Conservation (phyloP, 64 coral and sea anemone species). For the Stichodactyla helianthus region DNA sequence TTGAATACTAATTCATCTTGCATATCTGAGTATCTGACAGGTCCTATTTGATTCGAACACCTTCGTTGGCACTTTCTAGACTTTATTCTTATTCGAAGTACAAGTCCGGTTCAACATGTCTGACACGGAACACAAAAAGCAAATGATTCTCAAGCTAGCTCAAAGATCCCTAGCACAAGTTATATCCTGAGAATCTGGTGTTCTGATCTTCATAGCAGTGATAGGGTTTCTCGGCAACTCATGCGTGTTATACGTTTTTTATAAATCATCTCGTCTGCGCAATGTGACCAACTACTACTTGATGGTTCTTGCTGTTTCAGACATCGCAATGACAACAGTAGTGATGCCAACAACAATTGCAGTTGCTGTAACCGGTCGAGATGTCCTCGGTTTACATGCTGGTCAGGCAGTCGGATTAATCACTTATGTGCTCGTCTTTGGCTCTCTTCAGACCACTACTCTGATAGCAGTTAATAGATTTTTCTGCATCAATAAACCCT, state of each 20-base stretch:
- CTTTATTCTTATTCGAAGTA: too few relatives aligned
- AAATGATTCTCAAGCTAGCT: background rate
- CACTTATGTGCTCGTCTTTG: conserved; percentile 15
- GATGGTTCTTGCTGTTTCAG: conserved; percentile 25
- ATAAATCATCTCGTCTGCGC: conserved; percentile 26
- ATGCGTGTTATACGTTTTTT: conserved; percentile 35
- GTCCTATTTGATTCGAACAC: too few relatives aligned
- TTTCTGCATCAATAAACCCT: conserved; percentile 17
- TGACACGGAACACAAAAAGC: background rate
- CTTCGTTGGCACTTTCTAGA: too few relatives aligned
- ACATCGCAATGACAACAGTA: conserved; percentile 11
- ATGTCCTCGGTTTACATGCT: conserved; percentile 16
- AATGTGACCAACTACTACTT: conserved; percentile 42
- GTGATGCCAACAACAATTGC: conserved; percentile 25
- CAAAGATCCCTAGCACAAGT: background rate
- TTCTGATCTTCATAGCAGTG: conserved; percentile 22
- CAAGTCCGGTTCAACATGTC: too few relatives aligned
- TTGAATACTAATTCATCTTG: too few relatives aligned
- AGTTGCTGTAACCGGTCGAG: conserved; percentile 13
- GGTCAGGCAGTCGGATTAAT: conserved; percentile 23
- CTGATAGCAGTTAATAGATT: conserved; percentile 40
- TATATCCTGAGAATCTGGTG: conserved; percentile 6
- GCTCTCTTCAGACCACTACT: conserved; percentile 35
- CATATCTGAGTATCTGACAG: too few relatives aligned
- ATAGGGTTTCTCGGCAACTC: conserved; percentile 30